phyloP scores from a whole-genome alignment of 2,888 invertebrate genomes.

The Gisinianus flammeolus region DNA sequence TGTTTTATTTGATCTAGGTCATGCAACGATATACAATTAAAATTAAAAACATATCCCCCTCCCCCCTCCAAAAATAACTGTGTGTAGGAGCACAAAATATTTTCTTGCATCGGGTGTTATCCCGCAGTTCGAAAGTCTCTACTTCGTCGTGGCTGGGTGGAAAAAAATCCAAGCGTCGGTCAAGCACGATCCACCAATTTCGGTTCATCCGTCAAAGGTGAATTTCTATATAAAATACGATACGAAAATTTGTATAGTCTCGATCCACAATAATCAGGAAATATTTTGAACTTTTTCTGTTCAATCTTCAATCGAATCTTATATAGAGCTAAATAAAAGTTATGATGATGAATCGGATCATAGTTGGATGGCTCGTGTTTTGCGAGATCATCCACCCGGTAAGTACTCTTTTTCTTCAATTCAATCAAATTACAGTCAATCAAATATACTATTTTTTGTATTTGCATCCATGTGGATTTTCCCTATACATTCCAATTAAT shows the following conservation, averaged over 20 bases:
- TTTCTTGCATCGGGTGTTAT: conserved; percentile 70
- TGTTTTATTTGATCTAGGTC: too few species aligned
- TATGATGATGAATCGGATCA: too few species aligned
- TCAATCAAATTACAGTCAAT: too few species aligned
- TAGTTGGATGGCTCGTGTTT: conserved; percentile 69
- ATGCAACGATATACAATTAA: too few species aligned
- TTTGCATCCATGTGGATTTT: too few species aligned
- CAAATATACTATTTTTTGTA: too few species aligned
- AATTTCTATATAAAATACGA: background rate
- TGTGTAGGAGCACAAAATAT: conserved; percentile 58
- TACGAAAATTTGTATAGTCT: background rate
- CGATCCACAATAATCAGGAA: background rate
- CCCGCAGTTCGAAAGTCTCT: conserved; percentile 73
- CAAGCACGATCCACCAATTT: background rate
- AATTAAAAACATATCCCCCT: too few species aligned
- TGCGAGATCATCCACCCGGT: conserved; percentile 78
- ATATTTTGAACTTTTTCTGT: background rate
- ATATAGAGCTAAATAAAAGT: too few species aligned
- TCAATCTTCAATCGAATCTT: too few species aligned
- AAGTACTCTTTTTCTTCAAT: too few species aligned
- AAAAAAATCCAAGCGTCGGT: conserved; percentile 64
- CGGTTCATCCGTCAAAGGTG: background rate
- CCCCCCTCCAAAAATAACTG: too few species aligned
- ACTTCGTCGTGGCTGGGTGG: conserved; percentile 69
- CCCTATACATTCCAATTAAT: too few species aligned